Evolutionary conservation across 2,113 vertebrate species (phyloP).

Genomic region (Passer domesticus): DNA sequence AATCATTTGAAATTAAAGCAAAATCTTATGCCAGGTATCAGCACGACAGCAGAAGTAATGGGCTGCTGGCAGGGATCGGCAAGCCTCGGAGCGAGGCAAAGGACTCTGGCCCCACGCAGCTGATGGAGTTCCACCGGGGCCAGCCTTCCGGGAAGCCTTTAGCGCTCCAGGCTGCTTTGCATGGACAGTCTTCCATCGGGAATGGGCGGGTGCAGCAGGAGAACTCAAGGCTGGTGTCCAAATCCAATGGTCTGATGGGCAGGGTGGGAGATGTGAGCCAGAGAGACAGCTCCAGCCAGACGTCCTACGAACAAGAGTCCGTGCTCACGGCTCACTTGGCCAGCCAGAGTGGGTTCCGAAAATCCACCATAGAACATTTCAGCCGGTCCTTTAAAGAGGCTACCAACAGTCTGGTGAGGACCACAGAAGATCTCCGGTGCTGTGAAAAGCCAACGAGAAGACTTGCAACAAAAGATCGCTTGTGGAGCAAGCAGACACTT

Average conservation of each 20-base stretch:
- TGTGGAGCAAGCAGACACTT: slow-evolving; percentile 81
- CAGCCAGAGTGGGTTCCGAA: slow-evolving; percentile 80
- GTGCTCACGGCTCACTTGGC: slow-evolving; percentile 69
- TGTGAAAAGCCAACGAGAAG: slow-evolving; percentile 82
- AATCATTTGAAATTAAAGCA: slow-evolving; percentile 60
- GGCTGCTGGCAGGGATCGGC: slow-evolving; percentile 71
- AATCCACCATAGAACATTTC: slow-evolving; percentile 87
- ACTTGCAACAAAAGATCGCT: slow-evolving; percentile 79
- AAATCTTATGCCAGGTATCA: slow-evolving; percentile 79
- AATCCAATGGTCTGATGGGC: slow-evolving; percentile 83
- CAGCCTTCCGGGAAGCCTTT: slow-evolving; percentile 84
- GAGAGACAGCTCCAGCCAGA: slow-evolving; percentile 85
- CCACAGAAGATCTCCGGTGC: slow-evolving; percentile 84
- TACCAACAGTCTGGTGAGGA: slow-evolving; percentile 87
- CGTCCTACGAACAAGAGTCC: slow-evolving; percentile 71
- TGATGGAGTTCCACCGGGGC: slow-evolving; percentile 67
- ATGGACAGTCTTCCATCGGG: slow-evolving; percentile 84
- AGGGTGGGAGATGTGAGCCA: slow-evolving; percentile 76
- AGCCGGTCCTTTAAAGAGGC: slow-evolving; percentile 91
- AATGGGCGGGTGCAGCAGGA: slow-evolving; percentile 82
- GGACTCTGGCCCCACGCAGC: slow-evolving; percentile 13
- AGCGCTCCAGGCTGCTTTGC: slow-evolving; percentile 82
- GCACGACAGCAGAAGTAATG: slow-evolving; percentile 82
- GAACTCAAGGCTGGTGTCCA: slow-evolving; percentile 49
- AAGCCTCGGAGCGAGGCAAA: slow-evolving; percentile 64